A percentile compares a stretch with the other conserved stretches of the same genome.
phyloP scores from a whole-genome alignment of 2,888 invertebrate species.

The Sicus ferrugineus region DNA sequence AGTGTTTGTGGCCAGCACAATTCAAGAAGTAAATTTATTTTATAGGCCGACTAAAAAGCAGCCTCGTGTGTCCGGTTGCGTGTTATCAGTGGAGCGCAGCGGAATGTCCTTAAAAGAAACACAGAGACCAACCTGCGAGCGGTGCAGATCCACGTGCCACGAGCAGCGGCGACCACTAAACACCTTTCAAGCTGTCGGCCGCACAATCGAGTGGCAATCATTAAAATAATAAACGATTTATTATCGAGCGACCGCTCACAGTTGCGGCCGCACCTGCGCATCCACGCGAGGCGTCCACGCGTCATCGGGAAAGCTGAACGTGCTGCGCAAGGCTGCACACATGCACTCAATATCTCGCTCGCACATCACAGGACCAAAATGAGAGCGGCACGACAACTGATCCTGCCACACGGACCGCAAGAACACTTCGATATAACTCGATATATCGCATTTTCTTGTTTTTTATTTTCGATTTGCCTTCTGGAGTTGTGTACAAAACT shows the following conservation, averaged over 20 bases:
- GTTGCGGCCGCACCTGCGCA: conserved; percentile 53
- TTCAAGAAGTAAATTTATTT: not conserved
- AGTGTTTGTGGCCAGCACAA: no score
- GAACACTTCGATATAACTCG: no score
- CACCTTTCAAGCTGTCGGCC: not conserved
- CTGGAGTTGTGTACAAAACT: no score
- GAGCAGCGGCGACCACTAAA: not conserved
- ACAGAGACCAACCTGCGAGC: no score
- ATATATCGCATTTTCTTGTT: no score
- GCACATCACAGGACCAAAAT: not conserved
- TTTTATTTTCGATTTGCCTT: no score
- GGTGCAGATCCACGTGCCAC: no score
- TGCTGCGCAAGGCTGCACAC: not conserved
- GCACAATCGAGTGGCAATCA: conserved; percentile 21
- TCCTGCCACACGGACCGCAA: conserved; percentile 5
- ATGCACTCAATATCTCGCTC: not conserved
- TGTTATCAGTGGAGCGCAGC: no score
- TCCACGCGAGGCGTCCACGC: conserved; percentile 1
- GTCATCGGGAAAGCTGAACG: not conserved
- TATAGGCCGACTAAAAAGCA: no score
- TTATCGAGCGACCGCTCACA: conserved; percentile 33
- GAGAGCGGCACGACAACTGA: not conserved
- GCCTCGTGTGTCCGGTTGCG: no score
- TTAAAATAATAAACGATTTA: conserved; percentile 30
- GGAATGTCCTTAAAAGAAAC: no score